Evolutionary conservation across 2,888 invertebrate species (phyloP), one percentile per base, ranked within the genome.

Genomic region (Macrosiphum euphorbiae): DNA sequence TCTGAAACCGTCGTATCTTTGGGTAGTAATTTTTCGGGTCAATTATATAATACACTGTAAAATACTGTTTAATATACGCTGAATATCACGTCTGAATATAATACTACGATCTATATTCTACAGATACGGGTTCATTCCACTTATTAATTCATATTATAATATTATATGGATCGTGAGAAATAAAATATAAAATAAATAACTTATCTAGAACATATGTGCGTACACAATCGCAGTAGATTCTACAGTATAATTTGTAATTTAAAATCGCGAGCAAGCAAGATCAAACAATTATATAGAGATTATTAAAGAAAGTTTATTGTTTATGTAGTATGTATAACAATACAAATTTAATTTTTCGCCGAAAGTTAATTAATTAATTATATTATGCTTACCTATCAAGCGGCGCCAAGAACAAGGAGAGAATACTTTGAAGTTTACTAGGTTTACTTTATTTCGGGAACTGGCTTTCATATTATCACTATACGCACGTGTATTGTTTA

Each of bases 91-190:
- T n/a, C 0, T 67, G 35, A 78, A 78, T 35, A n/a, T 78, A 67
- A 61, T 78, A 35, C 35, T n/a, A 11, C 20, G 67, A 67, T n/a
- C 67, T 67, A n/a, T n/a, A 67, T 78, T 78, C 7, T 78, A 35
- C 16, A 16, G 35, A 20, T 35, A 35, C 7, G 35, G 58, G 20
- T 78, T 20, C 16, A 35, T 78, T 78, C 35, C 16, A 78, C 67
- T 78, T 35, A 7, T 67, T 58, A 67, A n/a, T n/a, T 67, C 58
- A n/a, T 67, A 35, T 16, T 61, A 58, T 67, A 1, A 67, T 67
- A n/a, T n/a, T 35, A 78, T 20, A 78, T 78, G 67, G n/a, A 78
- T 78, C 67, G 67, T 78, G n/a, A 78, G 67, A 78, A 78, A 35
- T 35, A 0, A n/a, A 78, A 35, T 35, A 35, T 16, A 35, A 35